Percentiles rank a stretch among this genome's conserved stretches.
phyloP scores from a whole-genome alignment of 2,888 invertebrate genomes.

The Erebia epiphron region DNA sequence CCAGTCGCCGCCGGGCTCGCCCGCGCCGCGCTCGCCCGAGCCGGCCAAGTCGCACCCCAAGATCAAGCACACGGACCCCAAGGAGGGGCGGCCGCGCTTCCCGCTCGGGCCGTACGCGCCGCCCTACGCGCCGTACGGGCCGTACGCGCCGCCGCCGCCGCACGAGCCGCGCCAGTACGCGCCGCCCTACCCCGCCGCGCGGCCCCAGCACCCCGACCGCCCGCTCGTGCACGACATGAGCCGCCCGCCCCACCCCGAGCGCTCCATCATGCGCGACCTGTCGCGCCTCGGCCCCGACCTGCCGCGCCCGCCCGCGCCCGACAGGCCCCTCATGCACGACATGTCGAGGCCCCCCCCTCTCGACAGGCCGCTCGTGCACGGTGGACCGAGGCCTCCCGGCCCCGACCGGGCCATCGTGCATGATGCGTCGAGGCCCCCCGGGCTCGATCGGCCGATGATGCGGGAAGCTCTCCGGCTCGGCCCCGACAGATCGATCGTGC shows the following conservation, averaged over 20 bases:
- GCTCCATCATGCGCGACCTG: conserved; percentile 32
- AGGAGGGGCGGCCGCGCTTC: conserved; percentile 67
- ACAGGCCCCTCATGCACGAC: conserved; percentile 21
- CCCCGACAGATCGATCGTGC: conserved; percentile 21
- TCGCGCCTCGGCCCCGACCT: conserved; percentile 29
- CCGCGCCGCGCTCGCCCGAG: conserved; percentile 53
- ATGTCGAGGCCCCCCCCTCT: conserved; percentile 24
- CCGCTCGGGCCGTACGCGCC: conserved; percentile 79
- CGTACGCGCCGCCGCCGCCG: conserved; percentile 65
- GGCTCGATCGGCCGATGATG: conserved; percentile 24
- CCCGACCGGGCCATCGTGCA: conserved; percentile 32
- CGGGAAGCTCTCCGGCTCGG: conserved; percentile 29
- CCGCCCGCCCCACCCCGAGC: conserved; percentile 25
- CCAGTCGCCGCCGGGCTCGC: conserved; percentile 62
- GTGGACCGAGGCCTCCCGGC: conserved; percentile 19
- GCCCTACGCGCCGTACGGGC: conserved; percentile 73
- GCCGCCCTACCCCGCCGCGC: conserved; percentile 22
- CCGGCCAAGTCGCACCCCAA: conserved; percentile 67
- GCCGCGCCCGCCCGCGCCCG: conserved; percentile 19
- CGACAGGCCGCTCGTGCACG: conserved; percentile 23
- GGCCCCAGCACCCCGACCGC: conserved; percentile 22
- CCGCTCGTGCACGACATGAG: conserved; percentile 28
- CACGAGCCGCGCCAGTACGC: conserved; percentile 36
- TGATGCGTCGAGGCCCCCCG: conserved; percentile 33
- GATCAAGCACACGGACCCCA: conserved; percentile 75